These are phyloP conservation scores for Malaclemys terrapin DNA, from an alignment of 2,113 vertebrate species.

Conservation along the genomic window DNA sequence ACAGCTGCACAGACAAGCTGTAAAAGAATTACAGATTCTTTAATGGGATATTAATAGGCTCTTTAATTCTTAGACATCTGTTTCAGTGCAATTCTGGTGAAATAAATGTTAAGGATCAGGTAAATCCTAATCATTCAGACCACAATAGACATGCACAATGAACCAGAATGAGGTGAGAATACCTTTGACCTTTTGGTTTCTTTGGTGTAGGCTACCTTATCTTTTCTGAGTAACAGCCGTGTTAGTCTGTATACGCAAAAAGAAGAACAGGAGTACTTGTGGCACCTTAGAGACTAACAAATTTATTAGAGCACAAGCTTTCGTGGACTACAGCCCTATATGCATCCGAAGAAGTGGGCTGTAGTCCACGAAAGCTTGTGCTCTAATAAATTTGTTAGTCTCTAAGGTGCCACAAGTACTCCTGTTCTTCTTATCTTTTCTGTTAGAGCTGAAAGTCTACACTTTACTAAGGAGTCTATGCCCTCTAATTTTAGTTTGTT, in stretches of 20 bases:
- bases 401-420: too few species aligned
- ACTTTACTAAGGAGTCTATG: not conserved
- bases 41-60: accelerated
- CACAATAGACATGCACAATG: not conserved
- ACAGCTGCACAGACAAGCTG: accelerated
- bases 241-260: too few species aligned
- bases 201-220: not conserved
- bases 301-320: too few species aligned
- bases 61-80: not conserved
- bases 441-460: not conserved
- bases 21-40: not conserved
- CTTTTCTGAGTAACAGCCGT: too few species aligned
- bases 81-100: not conserved
- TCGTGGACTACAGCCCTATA: too few species aligned
- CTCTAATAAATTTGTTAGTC: too few species aligned
- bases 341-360: too few species aligned
- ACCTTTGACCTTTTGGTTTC: not conserved
- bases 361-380: too few species aligned
- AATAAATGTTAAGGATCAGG: not conserved
- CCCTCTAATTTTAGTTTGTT: not conserved
- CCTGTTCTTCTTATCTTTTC: not conserved
- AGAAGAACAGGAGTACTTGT: too few species aligned
- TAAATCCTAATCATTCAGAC: accelerated
- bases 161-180: accelerated
- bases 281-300: too few species aligned